Conservation (phyloP, 2,888 invertebrate genomes). For the Hymenopus coronatus region DNA sequence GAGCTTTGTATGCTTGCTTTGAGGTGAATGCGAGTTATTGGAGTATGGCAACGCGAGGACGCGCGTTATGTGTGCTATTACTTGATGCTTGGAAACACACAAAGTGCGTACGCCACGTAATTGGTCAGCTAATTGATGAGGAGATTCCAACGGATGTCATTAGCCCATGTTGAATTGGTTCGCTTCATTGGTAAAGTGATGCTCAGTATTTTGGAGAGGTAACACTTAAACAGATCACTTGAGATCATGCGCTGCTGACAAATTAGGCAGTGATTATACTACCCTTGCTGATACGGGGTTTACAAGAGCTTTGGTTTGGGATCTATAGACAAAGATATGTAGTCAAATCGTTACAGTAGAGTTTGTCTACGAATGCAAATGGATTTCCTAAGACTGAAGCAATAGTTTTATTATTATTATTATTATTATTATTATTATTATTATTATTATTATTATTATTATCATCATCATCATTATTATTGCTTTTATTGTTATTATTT, state of each 20-base stretch:
- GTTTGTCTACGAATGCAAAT: too few species aligned
- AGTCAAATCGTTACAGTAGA: too few species aligned
- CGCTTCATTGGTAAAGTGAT: not conserved
- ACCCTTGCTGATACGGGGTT: not conserved
- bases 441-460: too few species aligned
- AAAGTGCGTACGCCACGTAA: not conserved
- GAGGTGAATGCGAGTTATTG: not conserved
- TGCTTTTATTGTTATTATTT: too few species aligned
- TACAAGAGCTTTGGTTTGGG: not conserved
- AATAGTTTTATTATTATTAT: too few species aligned
- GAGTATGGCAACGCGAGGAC: not conserved
- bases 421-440: too few species aligned
- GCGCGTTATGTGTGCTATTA: not conserved
- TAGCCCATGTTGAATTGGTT: not conserved
- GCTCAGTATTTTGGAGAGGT: not conserved
- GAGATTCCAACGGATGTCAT: not conserved
- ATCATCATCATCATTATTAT: too few species aligned
- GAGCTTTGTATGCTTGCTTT: not conserved
- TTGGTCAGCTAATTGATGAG: not conserved
- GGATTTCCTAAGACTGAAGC: too few species aligned
- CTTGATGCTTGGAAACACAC: not conserved
- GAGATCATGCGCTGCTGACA: not conserved
- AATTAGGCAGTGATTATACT: too few species aligned
- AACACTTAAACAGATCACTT: not conserved
- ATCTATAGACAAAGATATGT: not conserved